Conservation (phyloP, 2,113 vertebrate species). For the Rallus limicola region DNA sequence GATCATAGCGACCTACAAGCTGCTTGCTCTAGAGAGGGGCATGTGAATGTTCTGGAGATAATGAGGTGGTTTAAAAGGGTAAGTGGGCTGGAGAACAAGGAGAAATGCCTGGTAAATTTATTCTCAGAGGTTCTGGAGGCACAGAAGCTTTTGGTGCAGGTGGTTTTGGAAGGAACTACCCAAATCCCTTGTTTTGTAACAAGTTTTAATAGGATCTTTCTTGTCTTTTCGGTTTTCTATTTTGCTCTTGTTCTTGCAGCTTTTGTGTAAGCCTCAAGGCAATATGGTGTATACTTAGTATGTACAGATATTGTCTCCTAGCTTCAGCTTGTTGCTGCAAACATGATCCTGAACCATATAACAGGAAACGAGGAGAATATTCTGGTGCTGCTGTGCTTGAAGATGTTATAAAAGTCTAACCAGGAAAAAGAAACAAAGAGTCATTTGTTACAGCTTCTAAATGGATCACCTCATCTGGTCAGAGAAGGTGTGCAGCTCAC, state of each 20-base stretch:
- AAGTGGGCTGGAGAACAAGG: not conserved
- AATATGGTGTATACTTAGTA: not conserved
- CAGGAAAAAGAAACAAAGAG: not conserved
- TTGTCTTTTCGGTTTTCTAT: not conserved
- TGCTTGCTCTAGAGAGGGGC: not conserved
- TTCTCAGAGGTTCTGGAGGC: not conserved
- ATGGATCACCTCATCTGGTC: not conserved
- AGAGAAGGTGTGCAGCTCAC: not conserved
- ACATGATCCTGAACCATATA: not conserved
- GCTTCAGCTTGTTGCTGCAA: not conserved
- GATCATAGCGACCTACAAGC: not conserved
- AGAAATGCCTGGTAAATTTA: not conserved
- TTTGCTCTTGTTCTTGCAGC: not conserved
- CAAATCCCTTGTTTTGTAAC: not conserved
- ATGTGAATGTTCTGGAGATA: not conserved
- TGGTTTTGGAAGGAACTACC: not conserved
- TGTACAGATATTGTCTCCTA: not conserved
- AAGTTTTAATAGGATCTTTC: not conserved
- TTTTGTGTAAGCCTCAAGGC: not conserved
- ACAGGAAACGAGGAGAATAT: not conserved
- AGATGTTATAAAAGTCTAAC: not conserved
- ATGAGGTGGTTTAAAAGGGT: not conserved
- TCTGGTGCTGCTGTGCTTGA: not conserved
- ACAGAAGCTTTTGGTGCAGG: not conserved
- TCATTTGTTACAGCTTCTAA: not conserved